phyloP scores from a whole-genome alignment of 2,888 invertebrate genomes.

The Hypena proboscidalis region DNA sequence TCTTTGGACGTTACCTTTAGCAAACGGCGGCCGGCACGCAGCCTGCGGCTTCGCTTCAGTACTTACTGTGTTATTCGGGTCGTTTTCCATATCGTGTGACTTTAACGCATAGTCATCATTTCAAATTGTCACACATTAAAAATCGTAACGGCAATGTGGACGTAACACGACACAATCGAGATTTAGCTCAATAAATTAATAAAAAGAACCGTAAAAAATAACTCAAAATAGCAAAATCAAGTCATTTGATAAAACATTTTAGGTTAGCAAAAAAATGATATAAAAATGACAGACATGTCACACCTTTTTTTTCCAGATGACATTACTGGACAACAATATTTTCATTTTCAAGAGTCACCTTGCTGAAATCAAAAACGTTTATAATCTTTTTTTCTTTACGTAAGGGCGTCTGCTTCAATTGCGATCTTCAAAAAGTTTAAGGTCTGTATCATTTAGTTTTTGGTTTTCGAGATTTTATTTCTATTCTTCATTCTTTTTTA shows the following conservation, averaged over 20 bases:
- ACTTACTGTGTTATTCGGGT: conserved; percentile 83
- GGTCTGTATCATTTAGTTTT: conserved; percentile 12
- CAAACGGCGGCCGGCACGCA: neutral
- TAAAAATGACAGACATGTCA: conserved; percentile 82
- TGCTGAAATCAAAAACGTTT: conserved; percentile 70
- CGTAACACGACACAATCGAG: conserved; percentile 77
- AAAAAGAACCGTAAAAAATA: conserved; percentile 81
- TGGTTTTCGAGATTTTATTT: no score
- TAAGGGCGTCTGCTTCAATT: conserved; percentile 33
- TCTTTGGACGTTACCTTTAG: neutral
- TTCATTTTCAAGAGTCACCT: conserved; percentile 78
- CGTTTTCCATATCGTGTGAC: conserved; percentile 79
- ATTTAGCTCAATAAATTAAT: conserved; percentile 79
- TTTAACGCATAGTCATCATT: conserved; percentile 79
- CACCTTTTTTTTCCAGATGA: conserved; percentile 84
- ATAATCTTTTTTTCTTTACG: conserved; percentile 41
- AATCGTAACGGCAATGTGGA: conserved; percentile 62
- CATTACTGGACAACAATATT: conserved; percentile 81
- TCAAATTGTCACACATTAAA: conserved; percentile 73
- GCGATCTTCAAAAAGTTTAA: conserved; percentile 15
- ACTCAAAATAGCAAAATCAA: conserved; percentile 80
- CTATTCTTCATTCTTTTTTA: no score
- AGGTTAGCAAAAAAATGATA: conserved; percentile 85
- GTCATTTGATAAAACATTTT: conserved; percentile 85
- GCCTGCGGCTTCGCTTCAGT: conserved; percentile 27